Base-by-base conservation (phyloP, 2,113 vertebrate species). In the Protobothrops mucrosquamatus region DNA sequence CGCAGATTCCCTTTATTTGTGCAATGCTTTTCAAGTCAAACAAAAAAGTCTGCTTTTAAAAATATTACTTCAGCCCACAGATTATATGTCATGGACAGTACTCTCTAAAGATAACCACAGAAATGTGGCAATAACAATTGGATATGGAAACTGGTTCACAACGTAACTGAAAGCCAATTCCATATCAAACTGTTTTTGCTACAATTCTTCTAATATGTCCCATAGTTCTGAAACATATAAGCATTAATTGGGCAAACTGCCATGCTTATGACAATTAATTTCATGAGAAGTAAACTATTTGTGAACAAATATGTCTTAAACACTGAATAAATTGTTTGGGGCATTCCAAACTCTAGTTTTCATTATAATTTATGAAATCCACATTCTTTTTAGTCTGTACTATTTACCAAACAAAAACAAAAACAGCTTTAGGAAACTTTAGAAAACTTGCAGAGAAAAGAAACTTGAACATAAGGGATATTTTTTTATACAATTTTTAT, bases 291-390 rank as follows among this genome's bases (percentile, higher is more conserved):
- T 54, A 85, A 43, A 56, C 26, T 39, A 9, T 93, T 96, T 92
- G 93, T 93, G 94, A 94, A 92, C 88, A 52, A 11, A 9, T 93
- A 1, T 26, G 39, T 95, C 93, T 69, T 87, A 48, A 89, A 74
- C 23, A 52, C 85, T 4, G 94, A 85, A 14, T 0, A 1, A 10
- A 59, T 94, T 95, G 96, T 88, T 90, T 48, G n/a, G 91, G 88
- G 54, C 0, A 93, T 89, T 88, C 23, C 20, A 88, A 0, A 51
- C 69, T 81, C 7, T 0, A 92, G 94, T 95, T 94, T 4, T 88
- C 85, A 91, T 95, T 94, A 93, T 93, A 18, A 56, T 43, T n/a
- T 92, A 91, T 92, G 95, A 93, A 94, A 89, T 94, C 18, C 26
- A 90, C 52, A 3, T 86, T 54, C 4, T n/a, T 48, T 87, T 94